Evolutionary conservation across 2,888 invertebrate species (phyloP), one percentile per base, ranked within the genome.

Genomic region (Saturnia japonica): DNA sequence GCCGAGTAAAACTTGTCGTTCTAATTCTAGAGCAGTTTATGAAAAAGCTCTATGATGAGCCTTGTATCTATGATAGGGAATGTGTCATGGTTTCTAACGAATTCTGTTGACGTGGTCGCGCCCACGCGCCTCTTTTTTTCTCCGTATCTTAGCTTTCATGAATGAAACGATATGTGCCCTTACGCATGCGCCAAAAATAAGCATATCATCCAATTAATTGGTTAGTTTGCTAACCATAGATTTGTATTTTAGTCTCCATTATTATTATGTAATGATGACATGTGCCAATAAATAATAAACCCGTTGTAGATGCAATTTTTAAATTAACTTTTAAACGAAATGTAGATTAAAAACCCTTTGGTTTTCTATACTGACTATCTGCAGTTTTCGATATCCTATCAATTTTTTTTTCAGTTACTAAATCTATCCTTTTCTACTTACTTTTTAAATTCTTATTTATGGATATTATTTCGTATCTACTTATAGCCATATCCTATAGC

Each of bases 81-180:
- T 62, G 42, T 68, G 71, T 71, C 68, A 40, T 70, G 25, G 42
- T 19, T 25, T 47, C 22, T 34, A 54, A 66, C 62, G 42, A 67
- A 66, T 40, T 54, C 19, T n/a, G 34, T 67, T 70, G 42, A 34
- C 64, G 51, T 34, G 40, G 22, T 57, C 28, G 34, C 71, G 47
- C 71, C 71, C 71, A 68, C 71, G n/a, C 60, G 0, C 9, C 42
- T 19, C 22, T 43, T 42, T 62, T 68, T 28, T 60, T 28, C 57
- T 28, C 57, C 1, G 57, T 28, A 28, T 60, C 57, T 28, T 22
- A 54, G 22, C 7, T 54, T 22, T 60, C 28, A 60, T 60, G 57
- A 60, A 60, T 60, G 28, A 60, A 28, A 60, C 57, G 14, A 28
- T 28, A 28, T 28, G 25, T 7, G 14, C 14, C 28, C 25, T 60